Evolutionary conservation across 2,113 vertebrate species (phyloP), one percentile per base, ranked within the genome.

Genomic region (Eira barbara): DNA sequence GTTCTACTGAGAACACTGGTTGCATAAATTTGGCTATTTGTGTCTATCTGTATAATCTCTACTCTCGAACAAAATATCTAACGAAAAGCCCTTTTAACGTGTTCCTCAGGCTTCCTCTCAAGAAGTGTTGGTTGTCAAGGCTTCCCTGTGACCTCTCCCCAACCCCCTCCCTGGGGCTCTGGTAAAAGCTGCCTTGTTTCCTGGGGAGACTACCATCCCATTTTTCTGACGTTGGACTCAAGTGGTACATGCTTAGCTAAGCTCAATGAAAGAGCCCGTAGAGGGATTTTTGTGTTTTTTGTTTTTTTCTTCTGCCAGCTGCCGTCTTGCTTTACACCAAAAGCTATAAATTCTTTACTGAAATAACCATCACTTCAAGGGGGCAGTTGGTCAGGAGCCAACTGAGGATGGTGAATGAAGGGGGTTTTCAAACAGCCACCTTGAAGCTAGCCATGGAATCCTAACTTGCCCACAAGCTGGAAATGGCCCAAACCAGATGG

Each of bases 401-500:
- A 20, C 5, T 27, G 55, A 18, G 12, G 34, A 87, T 20, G 45
- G 29, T 82, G 67, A 91, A 88, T 27, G 9, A 13, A 63, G 20
- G 25, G 73, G 23, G 47, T 18, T 81, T 96, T 87, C 80, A 47
- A 67, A 74, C 0, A 45, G 10, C 73, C 89, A 73, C 0, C 0
- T 91, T 80, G 71, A 74, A 97, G 92, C 45, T 98, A 42, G 14
- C 61, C 55, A 23, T 74, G 57, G 57, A 94, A 82, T 79, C 31
- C 36, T 27, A 61, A 82, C 49, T 98, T 1, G 0, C 83, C 83
- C 83, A 57, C 25, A 94, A 47, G 20, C 85, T 98, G 92, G 96
- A 98, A 97, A 23, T 59, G 67, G 21, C 36, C 92, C 91, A 97
- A 97, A 80, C 8, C 76, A 90, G 92, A 97, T 85, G 91, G 97